Conservation (phyloP, 2,797 vertebrate genomes). For the Acanthis flammea region DNA sequence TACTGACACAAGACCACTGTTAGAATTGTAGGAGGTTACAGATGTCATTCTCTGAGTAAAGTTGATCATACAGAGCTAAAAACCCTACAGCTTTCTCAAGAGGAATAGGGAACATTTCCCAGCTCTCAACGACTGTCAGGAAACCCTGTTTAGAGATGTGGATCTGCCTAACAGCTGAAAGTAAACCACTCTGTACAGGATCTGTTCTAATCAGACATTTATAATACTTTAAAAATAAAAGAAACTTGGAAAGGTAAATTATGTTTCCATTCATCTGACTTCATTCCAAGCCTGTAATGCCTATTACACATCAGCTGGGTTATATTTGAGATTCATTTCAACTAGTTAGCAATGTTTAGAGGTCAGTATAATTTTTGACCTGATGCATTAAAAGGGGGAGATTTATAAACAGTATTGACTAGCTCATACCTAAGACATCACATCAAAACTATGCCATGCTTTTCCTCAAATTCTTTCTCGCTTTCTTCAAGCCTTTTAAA, state of each 20-base stretch:
- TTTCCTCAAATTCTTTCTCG: neutral
- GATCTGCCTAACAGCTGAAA: neutral
- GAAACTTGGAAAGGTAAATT: slow-evolving; percentile 11
- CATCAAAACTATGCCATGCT: neutral
- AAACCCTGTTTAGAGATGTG: neutral
- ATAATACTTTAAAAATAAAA: neutral
- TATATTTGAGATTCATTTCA: neutral
- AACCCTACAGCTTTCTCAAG: neutral
- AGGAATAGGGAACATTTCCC: neutral
- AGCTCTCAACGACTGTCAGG: neutral
- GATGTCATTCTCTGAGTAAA: neutral
- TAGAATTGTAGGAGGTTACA: neutral
- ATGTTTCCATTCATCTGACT: slow-evolving; percentile 8
- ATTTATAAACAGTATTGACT: neutral
- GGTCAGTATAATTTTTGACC: neutral
- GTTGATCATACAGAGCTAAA: neutral
- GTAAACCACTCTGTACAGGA: neutral
- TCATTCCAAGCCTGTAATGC: neutral
- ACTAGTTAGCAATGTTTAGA: neutral
- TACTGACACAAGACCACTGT: neutral
- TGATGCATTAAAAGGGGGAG: neutral
- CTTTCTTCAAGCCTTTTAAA: neutral
- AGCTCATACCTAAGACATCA: neutral
- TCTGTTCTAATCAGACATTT: neutral
- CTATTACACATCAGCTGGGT: neutral